phyloP scores from a whole-genome alignment of 2,888 invertebrate genomes.

The Epistrophella euchroma region DNA sequence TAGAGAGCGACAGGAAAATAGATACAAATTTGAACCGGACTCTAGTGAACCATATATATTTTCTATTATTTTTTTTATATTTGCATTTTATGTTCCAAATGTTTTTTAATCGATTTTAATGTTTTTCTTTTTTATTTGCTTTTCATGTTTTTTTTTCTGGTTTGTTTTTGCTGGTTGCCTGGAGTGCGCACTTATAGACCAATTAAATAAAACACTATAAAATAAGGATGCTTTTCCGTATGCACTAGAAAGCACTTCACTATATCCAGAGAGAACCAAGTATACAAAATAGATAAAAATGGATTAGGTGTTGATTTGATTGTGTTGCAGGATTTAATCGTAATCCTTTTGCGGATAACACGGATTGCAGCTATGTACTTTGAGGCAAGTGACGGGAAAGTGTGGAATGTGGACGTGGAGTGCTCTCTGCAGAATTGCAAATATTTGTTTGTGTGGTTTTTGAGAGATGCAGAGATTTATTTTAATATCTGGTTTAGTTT shows the following conservation, averaged over 20 bases:
- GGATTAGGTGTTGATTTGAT: slow-evolving; percentile 76
- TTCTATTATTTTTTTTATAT: background rate
- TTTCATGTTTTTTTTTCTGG: background rate
- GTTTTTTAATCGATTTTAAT: slow-evolving; percentile 54
- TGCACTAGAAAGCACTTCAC: background rate
- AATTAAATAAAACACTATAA: slow-evolving; percentile 66
- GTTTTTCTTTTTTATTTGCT: slow-evolving; percentile 12
- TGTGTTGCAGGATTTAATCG: slow-evolving; percentile 64
- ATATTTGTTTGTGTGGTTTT: slow-evolving; percentile 1
- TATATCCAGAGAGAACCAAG: background rate
- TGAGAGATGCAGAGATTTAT: background rate
- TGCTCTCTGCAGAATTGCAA: background rate
- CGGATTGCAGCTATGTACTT: background rate
- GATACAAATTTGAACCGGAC: slow-evolving; percentile 23
- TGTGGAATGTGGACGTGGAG: background rate
- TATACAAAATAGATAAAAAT: slow-evolving; percentile 58
- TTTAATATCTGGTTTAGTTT: background rate
- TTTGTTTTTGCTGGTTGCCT: slow-evolving; percentile 5
- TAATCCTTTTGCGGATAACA: slow-evolving; percentile 64
- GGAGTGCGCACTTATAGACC: slow-evolving; percentile 42
- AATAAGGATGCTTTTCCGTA: slow-evolving; percentile 18
- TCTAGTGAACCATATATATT: background rate
- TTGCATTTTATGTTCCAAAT: slow-evolving; percentile 24
- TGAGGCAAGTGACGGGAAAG: background rate
- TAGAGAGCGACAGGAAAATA: background rate